Percentiles rank a stretch among this genome's conserved stretches.
These are phyloP conservation scores for Pachliopta kotzebuea DNA, from an alignment of 2,888 invertebrate genomes.

Conservation along the genomic window DNA sequence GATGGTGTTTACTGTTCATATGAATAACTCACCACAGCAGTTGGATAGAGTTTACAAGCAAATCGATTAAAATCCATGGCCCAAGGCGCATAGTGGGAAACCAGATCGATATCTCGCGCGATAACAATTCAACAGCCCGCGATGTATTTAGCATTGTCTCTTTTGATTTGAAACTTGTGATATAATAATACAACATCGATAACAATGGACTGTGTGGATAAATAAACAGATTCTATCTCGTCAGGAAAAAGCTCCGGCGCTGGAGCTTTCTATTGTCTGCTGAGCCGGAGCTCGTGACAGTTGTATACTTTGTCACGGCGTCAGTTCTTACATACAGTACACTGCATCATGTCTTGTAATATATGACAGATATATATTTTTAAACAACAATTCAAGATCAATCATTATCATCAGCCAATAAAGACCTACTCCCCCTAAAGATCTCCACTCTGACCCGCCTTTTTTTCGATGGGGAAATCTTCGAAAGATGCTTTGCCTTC, in stretches of 20 bases:
- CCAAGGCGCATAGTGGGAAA: slow-evolving; percentile 22
- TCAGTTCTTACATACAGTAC: slow-evolving; percentile 10
- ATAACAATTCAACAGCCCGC: slow-evolving; percentile 30
- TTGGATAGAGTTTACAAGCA: slow-evolving; percentile 21
- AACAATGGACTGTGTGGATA: slow-evolving; percentile 27
- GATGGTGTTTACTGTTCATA: slow-evolving; percentile 17
- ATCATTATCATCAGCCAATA: neutral
- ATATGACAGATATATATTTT: neutral
- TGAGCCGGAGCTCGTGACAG: slow-evolving; percentile 20
- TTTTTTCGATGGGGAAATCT: no score
- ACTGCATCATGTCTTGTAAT: neutral
- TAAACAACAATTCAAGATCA: neutral
- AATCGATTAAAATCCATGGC: slow-evolving; percentile 28
- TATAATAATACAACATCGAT: slow-evolving; percentile 28
- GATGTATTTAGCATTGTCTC: slow-evolving; percentile 28
- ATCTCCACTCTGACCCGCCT: no score
- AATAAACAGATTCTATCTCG: slow-evolving; percentile 29
- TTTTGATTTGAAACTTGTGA: slow-evolving; percentile 27
- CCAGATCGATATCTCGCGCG: slow-evolving; percentile 29
- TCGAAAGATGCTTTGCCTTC: no score
- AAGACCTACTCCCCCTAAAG: no score
- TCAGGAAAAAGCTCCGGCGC: slow-evolving; percentile 23
- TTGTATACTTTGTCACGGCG: slow-evolving; percentile 17
- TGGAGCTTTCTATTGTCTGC: slow-evolving; percentile 27
- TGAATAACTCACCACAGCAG: slow-evolving; percentile 16